A percentile compares a stretch with the other conserved stretches of the same genome.
Evolutionary conservation across 2,888 invertebrate species (phyloP).

Genomic region (Odontothrips loti): DNA sequence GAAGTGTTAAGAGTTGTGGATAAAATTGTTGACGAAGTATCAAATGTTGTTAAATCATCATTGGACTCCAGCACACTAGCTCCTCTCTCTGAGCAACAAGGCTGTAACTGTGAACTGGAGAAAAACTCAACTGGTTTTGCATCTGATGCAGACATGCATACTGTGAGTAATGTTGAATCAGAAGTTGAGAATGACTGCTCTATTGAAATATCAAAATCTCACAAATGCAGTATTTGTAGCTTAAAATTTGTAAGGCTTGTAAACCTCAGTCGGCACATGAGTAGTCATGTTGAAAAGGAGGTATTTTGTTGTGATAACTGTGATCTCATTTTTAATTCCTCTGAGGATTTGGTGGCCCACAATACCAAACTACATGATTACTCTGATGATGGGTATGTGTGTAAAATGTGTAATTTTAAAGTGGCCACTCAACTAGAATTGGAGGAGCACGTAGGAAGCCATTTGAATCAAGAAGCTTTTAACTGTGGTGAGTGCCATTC

Average conservation of each 20-base stretch:
- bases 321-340: not conserved
- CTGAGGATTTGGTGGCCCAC: not conserved
- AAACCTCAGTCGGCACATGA: not conserved
- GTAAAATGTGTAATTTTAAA: not conserved
- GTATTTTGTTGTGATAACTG: not conserved
- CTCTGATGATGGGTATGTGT: not conserved
- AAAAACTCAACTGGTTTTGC: no score
- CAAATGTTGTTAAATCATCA: not conserved
- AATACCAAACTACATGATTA: not conserved
- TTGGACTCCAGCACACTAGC: no score
- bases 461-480: not conserved
- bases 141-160: no score
- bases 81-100: no score
- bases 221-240: not conserved
- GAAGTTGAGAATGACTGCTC: not conserved
- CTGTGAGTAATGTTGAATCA: not conserved
- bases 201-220: not conserved
- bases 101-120: no score
- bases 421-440: not conserved
- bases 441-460: not conserved
- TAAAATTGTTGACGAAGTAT: not conserved
- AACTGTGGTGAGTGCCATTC: not conserved
- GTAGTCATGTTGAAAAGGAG: not conserved
- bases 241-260: not conserved
- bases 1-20: not conserved